Percentiles rank a stretch among this genome's conserved stretches.
phyloP scores from a whole-genome alignment of 2,888 invertebrate species.

The Aplocera efformata region DNA sequence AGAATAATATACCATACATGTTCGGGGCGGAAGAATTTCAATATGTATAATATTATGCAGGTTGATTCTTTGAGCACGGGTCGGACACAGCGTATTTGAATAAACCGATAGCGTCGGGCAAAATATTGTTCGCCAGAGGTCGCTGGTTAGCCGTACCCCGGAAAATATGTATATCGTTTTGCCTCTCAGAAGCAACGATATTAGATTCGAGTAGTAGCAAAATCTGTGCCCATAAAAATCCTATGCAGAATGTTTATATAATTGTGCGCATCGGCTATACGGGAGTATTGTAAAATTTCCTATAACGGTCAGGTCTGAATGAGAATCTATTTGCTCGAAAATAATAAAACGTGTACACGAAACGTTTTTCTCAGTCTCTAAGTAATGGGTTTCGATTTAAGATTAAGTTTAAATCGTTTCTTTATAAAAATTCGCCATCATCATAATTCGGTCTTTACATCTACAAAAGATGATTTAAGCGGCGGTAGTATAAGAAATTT shows the following conservation, averaged over 20 bases:
- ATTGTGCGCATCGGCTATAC: conserved; percentile 26
- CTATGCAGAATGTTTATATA: conserved; percentile 29
- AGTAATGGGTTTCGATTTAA: no score
- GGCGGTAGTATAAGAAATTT: no score
- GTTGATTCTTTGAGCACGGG: conserved; percentile 77
- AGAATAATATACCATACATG: conserved; percentile 65
- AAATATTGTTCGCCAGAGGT: conserved; percentile 75
- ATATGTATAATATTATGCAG: conserved; percentile 78
- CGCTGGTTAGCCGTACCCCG: conserved; percentile 55
- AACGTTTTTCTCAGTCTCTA: no score
- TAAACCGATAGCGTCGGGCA: conserved; percentile 72
- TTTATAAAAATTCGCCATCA: no score
- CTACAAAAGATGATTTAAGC: no score
- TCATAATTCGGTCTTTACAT: no score
- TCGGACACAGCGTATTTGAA: conserved; percentile 74
- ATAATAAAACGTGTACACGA: no score
- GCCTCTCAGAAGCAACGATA: conserved; percentile 53
- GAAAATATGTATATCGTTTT: conserved; percentile 63
- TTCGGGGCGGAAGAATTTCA: conserved; percentile 72
- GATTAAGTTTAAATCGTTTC: no score
- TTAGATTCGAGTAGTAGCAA: conserved; percentile 57
- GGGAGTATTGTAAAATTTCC: no score
- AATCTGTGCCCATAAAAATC: conserved; percentile 38
- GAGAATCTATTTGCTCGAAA: no score
- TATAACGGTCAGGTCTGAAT: no score